These are phyloP conservation scores for Thomomys bottae DNA, from an alignment of 2,113 vertebrate genomes.

Conservation along the genomic window DNA sequence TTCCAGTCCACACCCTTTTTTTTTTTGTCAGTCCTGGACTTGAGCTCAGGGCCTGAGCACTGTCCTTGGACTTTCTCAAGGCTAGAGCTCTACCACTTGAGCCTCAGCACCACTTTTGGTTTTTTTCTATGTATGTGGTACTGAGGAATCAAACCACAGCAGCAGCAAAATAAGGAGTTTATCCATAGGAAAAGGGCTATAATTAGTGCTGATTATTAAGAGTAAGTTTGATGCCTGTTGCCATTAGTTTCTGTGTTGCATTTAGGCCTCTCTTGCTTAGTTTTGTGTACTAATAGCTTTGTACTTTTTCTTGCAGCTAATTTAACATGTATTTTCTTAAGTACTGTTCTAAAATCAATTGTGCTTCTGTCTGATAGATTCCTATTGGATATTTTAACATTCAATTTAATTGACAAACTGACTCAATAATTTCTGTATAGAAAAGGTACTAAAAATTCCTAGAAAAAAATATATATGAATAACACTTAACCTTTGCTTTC, in stretches of 20 bases:
- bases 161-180: neutral
- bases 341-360: neutral
- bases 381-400: neutral
- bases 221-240: neutral
- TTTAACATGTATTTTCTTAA: neutral
- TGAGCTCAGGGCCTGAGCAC: too few species aligned
- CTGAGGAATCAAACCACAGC: neutral
- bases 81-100: too few species aligned
- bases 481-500: neutral
- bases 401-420: neutral
- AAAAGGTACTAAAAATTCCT: neutral
- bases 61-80: too few species aligned
- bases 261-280: neutral
- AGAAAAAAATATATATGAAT: neutral
- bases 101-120: too few species aligned
- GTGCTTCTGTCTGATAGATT: neutral
- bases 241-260: neutral
- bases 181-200: neutral
- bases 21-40: too few species aligned
- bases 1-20: neutral
- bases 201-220: neutral
- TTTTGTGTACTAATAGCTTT: neutral
- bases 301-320: neutral
- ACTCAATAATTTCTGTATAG: neutral
- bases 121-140: too few species aligned